Conservation (phyloP, 1,140 invertebrate species). For the Apolygus lucorum region DNA sequence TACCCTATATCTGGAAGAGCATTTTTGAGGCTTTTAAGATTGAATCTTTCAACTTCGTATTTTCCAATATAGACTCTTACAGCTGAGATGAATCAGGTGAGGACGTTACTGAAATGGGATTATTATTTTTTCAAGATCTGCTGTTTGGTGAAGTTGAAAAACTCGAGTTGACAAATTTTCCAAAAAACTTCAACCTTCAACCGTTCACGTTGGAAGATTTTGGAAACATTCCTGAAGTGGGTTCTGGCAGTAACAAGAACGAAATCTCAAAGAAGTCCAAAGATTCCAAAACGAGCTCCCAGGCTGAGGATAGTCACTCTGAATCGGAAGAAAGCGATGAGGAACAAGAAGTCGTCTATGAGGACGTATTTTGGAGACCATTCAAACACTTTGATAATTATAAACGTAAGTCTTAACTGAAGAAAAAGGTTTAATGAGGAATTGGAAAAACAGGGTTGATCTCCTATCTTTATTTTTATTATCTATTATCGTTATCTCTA, state of each 20-base stretch:
- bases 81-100: no score
- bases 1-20: no score
- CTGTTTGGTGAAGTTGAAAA: background rate
- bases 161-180: background rate
- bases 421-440: background rate
- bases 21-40: no score
- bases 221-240: background rate
- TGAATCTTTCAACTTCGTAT: no score
- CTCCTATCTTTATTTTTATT: no score
- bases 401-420: background rate
- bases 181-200: background rate
- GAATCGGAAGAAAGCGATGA: background rate
- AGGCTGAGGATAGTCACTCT: no score
- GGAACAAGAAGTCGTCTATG: background rate
- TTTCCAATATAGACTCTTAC: no score
- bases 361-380: background rate
- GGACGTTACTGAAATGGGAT: background rate
- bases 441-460: no score
- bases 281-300: no score
- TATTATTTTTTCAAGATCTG: background rate
- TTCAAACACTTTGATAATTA: background rate
- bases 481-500: no score
- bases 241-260: no score
- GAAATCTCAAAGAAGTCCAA: no score
- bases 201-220: background rate